Base-by-base conservation (phyloP, 2,888 invertebrate species). In the Ormyrus rosae region DNA sequence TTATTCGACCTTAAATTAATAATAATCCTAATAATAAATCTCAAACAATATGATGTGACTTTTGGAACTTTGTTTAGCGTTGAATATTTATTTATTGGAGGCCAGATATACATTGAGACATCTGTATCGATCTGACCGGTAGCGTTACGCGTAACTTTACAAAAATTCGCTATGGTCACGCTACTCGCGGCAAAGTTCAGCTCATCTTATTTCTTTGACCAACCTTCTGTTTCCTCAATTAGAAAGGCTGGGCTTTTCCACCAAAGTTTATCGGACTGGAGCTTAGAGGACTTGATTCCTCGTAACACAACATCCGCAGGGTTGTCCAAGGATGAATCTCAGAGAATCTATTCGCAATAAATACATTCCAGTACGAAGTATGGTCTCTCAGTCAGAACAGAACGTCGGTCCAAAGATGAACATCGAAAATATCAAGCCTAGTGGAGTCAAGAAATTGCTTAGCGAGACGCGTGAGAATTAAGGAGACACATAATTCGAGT, bases 321-420 rank as follows among this genome's bases (percentile, higher is more conserved):
- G 46, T 67, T 53, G 8, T 8, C 3, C 4, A 13, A 3, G 53
- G 51, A 7, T 34, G 53, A 10, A 67, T 53, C 4, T 67, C 5
- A 8, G 67, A 67, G 10, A 53, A 53, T 53, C 53, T 45, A 8
- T 67, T 53, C 34, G 51, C 53, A 7, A 67, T 50, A 34, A 67
- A 67, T 2, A 10, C 53, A 6, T 51, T 10, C 67, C 67, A 67
- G 4, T 53, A 7, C 8, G 67, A 67, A 6, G 67, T 34, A 34
- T 61, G 61, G 61, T 61, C 61, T 45, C 45, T 34, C 61, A 61
- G 10, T 10, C 61, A 61, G 46, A 45, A 46, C 46, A 61, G 10
- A 34, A 61, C 61, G 11, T 61, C 46, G 6, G 61, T 45, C 61
- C 61, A 61, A 2, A 61, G 78, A 73, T 61, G 50, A 58, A 56